These are phyloP conservation scores for Ceraclea dissimilis DNA, from an alignment of 2,888 invertebrate species.

Conservation along the genomic window DNA sequence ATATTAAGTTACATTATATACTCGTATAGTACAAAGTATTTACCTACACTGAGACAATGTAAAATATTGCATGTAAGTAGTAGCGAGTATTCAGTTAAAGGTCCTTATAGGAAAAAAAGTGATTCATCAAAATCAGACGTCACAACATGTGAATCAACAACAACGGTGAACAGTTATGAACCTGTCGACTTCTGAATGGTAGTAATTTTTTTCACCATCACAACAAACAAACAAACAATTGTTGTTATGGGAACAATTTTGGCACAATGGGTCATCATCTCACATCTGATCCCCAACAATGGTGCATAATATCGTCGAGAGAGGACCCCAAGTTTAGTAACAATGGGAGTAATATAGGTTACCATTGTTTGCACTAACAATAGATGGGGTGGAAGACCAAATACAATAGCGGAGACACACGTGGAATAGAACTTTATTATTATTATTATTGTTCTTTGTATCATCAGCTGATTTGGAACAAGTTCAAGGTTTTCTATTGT, in stretches of 20 bases:
- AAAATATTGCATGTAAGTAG: too few relatives aligned
- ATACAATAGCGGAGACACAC: slow-evolving; percentile 2
- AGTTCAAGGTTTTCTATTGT: slow-evolving; percentile 1
- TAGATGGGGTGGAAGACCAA: slow-evolving; percentile 2
- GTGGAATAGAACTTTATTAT: neutral
- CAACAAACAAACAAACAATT: neutral
- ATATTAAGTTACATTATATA: too few relatives aligned
- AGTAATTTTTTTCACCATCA: neutral
- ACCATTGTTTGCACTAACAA: neutral
- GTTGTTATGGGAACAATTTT: slow-evolving; percentile 4
- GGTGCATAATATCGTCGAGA: neutral
- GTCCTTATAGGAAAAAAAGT: too few relatives aligned
- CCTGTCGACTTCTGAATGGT: neutral
- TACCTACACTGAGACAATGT: too few relatives aligned
- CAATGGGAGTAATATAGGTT: neutral
- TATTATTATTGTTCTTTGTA: neutral
- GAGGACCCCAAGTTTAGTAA: neutral
- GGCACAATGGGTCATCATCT: slow-evolving; percentile 3
- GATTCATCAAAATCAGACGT: too few relatives aligned
- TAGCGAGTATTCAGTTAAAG: too few relatives aligned
- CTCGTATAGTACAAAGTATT: too few relatives aligned
- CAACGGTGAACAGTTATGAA: neutral
- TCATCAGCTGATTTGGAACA: neutral
- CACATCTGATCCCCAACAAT: neutral
- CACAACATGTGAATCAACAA: neutral